phyloP scores from a whole-genome alignment of 2,113 vertebrate genomes.

The Neoarius graeffei region DNA sequence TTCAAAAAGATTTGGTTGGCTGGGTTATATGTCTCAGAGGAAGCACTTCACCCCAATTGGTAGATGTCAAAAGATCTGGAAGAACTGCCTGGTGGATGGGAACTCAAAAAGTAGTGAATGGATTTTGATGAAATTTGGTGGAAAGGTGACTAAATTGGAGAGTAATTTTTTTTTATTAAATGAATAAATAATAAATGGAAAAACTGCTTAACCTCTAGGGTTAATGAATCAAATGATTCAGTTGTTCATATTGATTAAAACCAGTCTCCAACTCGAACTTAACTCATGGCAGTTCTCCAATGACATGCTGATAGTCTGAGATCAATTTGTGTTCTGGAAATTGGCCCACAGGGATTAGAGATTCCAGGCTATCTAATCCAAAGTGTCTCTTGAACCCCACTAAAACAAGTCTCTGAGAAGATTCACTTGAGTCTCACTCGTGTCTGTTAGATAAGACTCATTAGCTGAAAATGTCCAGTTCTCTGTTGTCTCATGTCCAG shows the following conservation, averaged over 20 bases:
- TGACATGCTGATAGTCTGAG: not conserved
- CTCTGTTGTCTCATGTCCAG: not conserved
- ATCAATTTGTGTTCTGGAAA: constrained; percentile 4
- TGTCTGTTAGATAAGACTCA: not conserved
- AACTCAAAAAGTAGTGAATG: not conserved
- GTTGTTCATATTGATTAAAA: not conserved
- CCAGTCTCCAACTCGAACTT: not conserved
- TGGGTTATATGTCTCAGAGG: not conserved
- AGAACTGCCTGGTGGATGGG: not conserved
- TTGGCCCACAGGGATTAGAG: not conserved
- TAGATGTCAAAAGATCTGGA: not conserved
- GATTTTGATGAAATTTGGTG: too few relatives aligned
- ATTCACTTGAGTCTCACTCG: not conserved
- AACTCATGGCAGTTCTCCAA: not conserved
- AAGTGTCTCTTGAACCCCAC: not conserved
- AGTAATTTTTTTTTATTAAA: not conserved
- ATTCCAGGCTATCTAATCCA: not conserved
- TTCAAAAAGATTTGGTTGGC: not conserved
- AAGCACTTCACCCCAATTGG: not conserved
- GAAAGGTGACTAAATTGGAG: not conserved
- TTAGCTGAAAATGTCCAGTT: not conserved
- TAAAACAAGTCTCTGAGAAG: not conserved
- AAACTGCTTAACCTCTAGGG: not conserved
- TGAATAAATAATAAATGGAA: not conserved
- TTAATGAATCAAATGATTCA: not conserved